Evolutionary conservation across 2,797 vertebrate species (phyloP).

Genomic region (Stomatorhinus walkeri): DNA sequence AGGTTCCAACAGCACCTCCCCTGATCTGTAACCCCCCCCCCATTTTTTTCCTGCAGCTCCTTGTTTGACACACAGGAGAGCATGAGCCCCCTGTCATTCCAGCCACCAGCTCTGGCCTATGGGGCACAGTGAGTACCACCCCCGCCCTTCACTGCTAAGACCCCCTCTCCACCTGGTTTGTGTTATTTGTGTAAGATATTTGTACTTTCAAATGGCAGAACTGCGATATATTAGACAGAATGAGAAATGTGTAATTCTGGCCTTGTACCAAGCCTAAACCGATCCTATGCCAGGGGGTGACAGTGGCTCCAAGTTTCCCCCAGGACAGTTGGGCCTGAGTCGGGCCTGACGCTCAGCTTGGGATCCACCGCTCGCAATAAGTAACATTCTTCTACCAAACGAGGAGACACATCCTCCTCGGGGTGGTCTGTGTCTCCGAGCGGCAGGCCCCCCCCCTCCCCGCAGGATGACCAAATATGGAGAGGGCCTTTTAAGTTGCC

Average conservation of each 20-base stretch:
- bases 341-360: background rate
- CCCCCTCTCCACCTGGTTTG: background rate
- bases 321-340: background rate
- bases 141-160: background rate
- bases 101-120: constrained; percentile 84
- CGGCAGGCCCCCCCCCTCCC: constrained; percentile 2
- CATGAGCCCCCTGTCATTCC: constrained; percentile 79
- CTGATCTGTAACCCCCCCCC: background rate
- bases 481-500: constrained; percentile 17
- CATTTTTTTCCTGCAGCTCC: constrained; percentile 58
- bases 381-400: constrained; percentile 3
- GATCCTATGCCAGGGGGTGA: background rate
- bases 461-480: constrained; percentile 49
- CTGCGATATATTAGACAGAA: background rate
- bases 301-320: background rate
- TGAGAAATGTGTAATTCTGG: background rate
- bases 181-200: background rate
- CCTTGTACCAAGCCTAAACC: background rate
- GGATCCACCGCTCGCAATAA: background rate
- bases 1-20: background rate
- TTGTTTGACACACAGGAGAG: constrained; percentile 68
- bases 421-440: constrained; percentile 16
- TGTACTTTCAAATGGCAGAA: background rate
- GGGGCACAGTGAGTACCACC: constrained; percentile 77
- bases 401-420: background rate